phyloP scores from a whole-genome alignment of 1,140 invertebrate species.

The Aphelenchoides avenae region DNA sequence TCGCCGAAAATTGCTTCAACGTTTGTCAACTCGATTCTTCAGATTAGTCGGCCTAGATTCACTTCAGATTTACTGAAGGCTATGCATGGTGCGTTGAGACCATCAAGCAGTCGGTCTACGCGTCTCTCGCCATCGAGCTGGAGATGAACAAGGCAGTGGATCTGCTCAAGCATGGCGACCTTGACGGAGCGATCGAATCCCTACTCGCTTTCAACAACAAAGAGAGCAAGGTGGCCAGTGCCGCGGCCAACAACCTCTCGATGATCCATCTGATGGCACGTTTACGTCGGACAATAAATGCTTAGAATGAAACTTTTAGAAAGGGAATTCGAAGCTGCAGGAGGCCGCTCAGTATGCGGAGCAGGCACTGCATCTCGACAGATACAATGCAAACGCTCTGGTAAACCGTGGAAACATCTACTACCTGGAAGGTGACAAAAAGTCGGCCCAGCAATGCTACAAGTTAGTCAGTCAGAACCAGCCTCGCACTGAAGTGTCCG shows the following conservation, averaged over 20 bases:
- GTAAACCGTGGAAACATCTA: constrained; percentile 84
- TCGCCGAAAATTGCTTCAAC: constrained; percentile 71
- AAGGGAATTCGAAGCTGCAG: constrained; percentile 68
- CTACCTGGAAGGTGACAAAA: constrained; percentile 70
- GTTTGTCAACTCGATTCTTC: constrained; percentile 12
- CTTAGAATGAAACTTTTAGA: no score
- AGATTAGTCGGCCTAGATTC: constrained; percentile 44
- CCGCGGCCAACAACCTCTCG: constrained; percentile 81
- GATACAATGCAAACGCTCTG: constrained; percentile 75
- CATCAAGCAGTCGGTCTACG: constrained; percentile 74
- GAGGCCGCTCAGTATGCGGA: constrained; percentile 77
- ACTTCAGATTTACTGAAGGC: constrained; percentile 73
- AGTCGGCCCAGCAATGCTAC: constrained; percentile 73
- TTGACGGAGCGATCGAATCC: constrained; percentile 75
- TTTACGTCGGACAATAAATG: no score
- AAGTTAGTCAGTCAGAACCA: constrained; percentile 49
- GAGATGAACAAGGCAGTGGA: constrained; percentile 90
- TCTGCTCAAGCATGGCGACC: constrained; percentile 77
- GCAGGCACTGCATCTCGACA: constrained; percentile 72
- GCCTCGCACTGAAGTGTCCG: constrained; percentile 2
- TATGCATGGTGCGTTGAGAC: constrained; percentile 66
- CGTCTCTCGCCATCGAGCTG: constrained; percentile 75
- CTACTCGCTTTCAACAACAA: constrained; percentile 81
- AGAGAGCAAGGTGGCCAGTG: constrained; percentile 75
- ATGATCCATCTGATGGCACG: no score